A percentile compares a stretch with the other conserved stretches of the same genome.
phyloP scores from a whole-genome alignment of 2,797 vertebrate genomes.

The Picus viridis region DNA sequence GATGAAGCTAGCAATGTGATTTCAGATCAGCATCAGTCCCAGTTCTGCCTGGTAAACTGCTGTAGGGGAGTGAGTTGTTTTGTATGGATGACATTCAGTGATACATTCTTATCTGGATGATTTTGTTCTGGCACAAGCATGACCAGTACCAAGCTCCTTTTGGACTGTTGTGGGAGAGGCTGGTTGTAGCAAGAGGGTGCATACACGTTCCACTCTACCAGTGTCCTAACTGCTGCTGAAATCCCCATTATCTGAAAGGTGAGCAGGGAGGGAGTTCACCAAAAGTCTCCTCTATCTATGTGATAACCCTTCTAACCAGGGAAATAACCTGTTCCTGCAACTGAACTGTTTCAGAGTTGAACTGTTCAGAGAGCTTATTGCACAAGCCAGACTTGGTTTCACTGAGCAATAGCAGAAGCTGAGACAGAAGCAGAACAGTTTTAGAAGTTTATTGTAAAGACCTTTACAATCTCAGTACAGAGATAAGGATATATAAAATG shows the following conservation, averaged over 20 bases:
- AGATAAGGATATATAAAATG: slow-evolving; percentile 56
- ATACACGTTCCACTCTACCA: background rate
- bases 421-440: background rate
- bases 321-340: background rate
- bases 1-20: background rate
- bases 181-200: background rate
- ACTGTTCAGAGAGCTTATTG: background rate
- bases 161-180: fast-evolving
- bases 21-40: background rate
- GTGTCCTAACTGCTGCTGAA: background rate
- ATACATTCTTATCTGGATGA: background rate
- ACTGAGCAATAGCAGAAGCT: slow-evolving; percentile 36
- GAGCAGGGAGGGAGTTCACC: background rate
- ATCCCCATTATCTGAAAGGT: background rate
- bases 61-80: background rate
- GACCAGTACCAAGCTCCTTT: background rate
- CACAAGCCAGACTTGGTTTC: background rate
- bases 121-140: background rate
- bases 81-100: background rate
- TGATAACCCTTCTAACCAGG: background rate
- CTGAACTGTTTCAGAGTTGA: background rate
- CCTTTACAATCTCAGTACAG: slow-evolving; percentile 34
- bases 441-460: slow-evolving; percentile 57
- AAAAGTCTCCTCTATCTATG: background rate
- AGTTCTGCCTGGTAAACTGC: background rate